These are phyloP conservation scores for Leucoma salicis DNA, from an alignment of 2,888 invertebrate genomes.

Conservation along the genomic window DNA sequence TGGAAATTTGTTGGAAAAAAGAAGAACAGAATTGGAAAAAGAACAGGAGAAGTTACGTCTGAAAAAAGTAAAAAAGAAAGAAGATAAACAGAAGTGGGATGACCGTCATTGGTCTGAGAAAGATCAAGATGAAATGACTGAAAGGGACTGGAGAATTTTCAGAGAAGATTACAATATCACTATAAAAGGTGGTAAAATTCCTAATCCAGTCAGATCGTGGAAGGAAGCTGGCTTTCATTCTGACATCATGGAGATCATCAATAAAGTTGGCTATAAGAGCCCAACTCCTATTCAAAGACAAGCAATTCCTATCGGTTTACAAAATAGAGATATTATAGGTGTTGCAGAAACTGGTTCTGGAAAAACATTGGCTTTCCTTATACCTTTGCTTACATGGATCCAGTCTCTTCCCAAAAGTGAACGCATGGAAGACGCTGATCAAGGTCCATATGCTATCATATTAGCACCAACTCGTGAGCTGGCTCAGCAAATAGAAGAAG, in stretches of 20 bases:
- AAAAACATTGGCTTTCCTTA: slow-evolving; percentile 98
- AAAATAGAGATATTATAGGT: slow-evolving; percentile 98
- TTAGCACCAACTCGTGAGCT: slow-evolving; percentile 99
- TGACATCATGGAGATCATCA: slow-evolving; percentile 96
- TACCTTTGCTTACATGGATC: slow-evolving; percentile 98
- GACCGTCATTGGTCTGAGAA: slow-evolving; percentile 99
- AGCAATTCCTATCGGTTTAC: slow-evolving; percentile 98
- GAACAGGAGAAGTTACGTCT: slow-evolving; percentile 96
- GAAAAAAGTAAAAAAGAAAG: slow-evolving; percentile 95
- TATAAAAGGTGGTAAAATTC: slow-evolving; percentile 98
- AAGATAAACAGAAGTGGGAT: slow-evolving; percentile 99
- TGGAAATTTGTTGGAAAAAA: slow-evolving; percentile 95
- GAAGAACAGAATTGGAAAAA: slow-evolving; percentile 97
- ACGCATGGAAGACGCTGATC: slow-evolving; percentile 93
- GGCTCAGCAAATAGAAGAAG: slow-evolving; percentile 99
- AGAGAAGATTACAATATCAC: slow-evolving; percentile 99
- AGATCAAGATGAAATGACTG: slow-evolving; percentile 96
- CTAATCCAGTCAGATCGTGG: slow-evolving; percentile 98
- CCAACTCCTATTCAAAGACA: slow-evolving; percentile 99
- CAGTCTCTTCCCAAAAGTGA: slow-evolving; percentile 98
- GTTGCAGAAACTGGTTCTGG: slow-evolving; percentile 99
- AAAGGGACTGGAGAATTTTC: slow-evolving; percentile 99
- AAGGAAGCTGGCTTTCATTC: slow-evolving; percentile 94
- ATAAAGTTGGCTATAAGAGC: slow-evolving; percentile 97
- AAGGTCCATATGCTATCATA: slow-evolving; percentile 99